A percentile compares a stretch with the other conserved stretches of the same genome.
These are phyloP conservation scores for Gasterosteus nipponicus DNA, from an alignment of 2,113 vertebrate species.

Conservation along the genomic window DNA sequence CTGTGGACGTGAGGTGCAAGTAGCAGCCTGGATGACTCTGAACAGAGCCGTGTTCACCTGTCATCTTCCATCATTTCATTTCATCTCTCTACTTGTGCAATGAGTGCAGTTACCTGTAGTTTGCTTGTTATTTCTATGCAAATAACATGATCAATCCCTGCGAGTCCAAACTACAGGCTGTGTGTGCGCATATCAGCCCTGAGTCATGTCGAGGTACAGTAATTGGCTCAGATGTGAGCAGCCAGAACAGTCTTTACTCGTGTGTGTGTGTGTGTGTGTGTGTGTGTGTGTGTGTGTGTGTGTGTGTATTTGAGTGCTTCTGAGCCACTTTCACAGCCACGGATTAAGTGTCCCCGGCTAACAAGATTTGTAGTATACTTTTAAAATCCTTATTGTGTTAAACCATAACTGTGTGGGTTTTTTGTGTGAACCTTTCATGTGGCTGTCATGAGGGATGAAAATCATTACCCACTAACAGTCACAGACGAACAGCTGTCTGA, in stretches of 20 bases:
- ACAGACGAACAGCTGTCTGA: conserved; percentile 17
- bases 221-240: conserved; percentile 42
- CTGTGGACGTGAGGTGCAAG: conserved; percentile 28
- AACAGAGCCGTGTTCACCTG: conserved; percentile 16
- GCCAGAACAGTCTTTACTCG: conserved; percentile 20
- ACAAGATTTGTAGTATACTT: conserved; percentile 37
- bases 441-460: conserved; percentile 13
- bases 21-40: conserved; percentile 28
- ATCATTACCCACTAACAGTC: conserved; percentile 6
- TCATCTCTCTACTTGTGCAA: background rate
- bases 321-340: conserved; percentile 50
- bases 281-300: conserved; percentile 6
- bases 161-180: background rate
- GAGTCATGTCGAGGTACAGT: conserved; percentile 23
- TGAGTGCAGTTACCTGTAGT: background rate
- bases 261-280: background rate
- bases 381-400: conserved; percentile 34
- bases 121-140: background rate
- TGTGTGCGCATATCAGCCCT: background rate
- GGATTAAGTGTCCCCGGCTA: conserved; percentile 47
- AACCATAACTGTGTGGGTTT: conserved; percentile 31
- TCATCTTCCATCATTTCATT: conserved; percentile 4
- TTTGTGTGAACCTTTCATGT: conserved; percentile 17
- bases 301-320: conserved; percentile 11
- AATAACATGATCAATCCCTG: background rate